Evolutionary conservation across 1,140 invertebrate genomes (phyloP), one percentile per base, ranked within the genome.

Genomic region (Calosoma granatense): DNA sequence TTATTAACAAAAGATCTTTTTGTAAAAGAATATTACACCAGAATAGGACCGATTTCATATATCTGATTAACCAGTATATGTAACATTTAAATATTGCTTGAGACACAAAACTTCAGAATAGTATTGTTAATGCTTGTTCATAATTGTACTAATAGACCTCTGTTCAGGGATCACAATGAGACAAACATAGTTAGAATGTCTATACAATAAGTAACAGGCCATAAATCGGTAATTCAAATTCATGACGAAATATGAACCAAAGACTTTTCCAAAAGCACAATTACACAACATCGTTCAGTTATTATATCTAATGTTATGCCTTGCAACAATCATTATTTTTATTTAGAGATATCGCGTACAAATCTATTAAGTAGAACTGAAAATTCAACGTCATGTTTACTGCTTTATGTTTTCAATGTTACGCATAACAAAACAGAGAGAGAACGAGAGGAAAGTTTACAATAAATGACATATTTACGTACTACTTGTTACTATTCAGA

Each of bases 81-180:
- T 36, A 36, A 36, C 26, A 36, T 36, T 36, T 36, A 36, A 36
- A 36, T 36, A 36, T 36, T 36, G 26, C 26, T 36, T 36, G 26
- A 36, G 26, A 36, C 26, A 36, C 6, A 36, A 36, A 36, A 36
- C 26, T 36, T 36, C 26, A 36, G 26, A 36, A 36, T 36, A 36
- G n/a, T 36, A 9, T n/a, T n/a, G n/a, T 36, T 36, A 36, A 36
- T 36, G 26, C 26, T 47, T 17, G n/a, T 47, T 47, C 17, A 11
- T 47, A 17, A 47, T 47, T 47, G 41, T 47, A 47, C 41, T 47
- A 47, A 47, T 47, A 47, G 41, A 47, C 41, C 41, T 11, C 6
- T 47, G 41, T 47, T 47, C 9, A 9, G 41, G 17, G 41, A 47
- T 47, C 41, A 47, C 41, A 47, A 47, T 47, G 41, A 17, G 41